phyloP scores from a whole-genome alignment of 2,797 vertebrate genomes.

The Rhinichthys osculus region DNA sequence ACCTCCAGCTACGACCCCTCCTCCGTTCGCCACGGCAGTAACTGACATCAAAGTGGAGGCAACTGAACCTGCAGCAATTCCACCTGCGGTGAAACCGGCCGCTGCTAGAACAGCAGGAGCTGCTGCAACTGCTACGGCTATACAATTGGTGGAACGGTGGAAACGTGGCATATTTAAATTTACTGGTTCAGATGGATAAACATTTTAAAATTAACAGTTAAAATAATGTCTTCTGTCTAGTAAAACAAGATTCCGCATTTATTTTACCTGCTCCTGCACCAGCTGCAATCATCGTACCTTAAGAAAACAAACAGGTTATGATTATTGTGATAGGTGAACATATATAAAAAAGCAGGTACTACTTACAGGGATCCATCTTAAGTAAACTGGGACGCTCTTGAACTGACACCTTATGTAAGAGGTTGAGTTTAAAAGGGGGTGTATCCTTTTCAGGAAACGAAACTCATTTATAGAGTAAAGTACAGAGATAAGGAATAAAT shows the following conservation, averaged over 20 bases:
- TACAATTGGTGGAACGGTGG: background rate
- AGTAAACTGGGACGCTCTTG: no score
- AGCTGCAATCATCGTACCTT: background rate
- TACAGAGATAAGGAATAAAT: no score
- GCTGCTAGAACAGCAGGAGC: slow-evolving; percentile 19
- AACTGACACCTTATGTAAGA: background rate
- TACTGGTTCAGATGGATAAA: background rate
- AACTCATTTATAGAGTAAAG: background rate
- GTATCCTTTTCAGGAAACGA: background rate
- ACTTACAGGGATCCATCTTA: background rate
- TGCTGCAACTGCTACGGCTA: background rate
- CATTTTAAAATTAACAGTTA: background rate
- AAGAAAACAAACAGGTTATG: background rate
- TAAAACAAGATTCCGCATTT: no score
- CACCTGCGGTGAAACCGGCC: background rate
- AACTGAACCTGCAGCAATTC: slow-evolving; percentile 45
- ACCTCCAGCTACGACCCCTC: slow-evolving; percentile 27
- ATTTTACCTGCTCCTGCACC: slow-evolving; percentile 21
- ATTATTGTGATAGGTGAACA: background rate
- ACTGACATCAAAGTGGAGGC: slow-evolving; percentile 55
- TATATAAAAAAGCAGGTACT: background rate
- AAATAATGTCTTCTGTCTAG: background rate
- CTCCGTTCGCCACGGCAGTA: slow-evolving; percentile 51
- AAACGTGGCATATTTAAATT: background rate
- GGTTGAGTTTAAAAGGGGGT: no score